Base-by-base conservation (phyloP, 2,797 vertebrate genomes). In the Sebastes ruberrimus region DNA sequence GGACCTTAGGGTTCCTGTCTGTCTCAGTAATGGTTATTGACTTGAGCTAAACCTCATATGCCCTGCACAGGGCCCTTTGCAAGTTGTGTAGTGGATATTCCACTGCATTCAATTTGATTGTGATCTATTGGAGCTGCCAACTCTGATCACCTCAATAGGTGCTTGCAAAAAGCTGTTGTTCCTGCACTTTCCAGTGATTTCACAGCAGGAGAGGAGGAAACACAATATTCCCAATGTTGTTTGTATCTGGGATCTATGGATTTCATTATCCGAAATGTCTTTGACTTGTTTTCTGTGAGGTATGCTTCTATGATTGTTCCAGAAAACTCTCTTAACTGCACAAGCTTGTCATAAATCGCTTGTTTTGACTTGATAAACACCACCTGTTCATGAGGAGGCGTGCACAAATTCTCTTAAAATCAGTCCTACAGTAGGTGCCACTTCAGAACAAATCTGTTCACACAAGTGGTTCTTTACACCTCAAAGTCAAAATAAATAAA, bases 11-110 rank as follows among this genome's bases (percentile, higher is more conserved):
- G 46, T 72, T 84, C 71, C 70, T 85, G 73, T 73, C 81, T 60
- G 63, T 85, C 78, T 85, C 80, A 16, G 22, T 86, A 71, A 85
- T 85, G 66, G 55, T 81, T 71, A 88, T 82, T 87, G 80, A 89
- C 81, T 77, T 9, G 35, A 73, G 75, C 55, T 77, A 52, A 85
- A 82, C 57, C 74, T 61, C 72, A 52, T 64, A 53, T 81, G 82
- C 68, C 42, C 71, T 64, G 71, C 75, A 75, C 64, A 32, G 4
- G n/a, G n/a, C 71, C 46, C 71, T 74, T 55, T 82, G 77, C 56
- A 74, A 28, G 78, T 62, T 38, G 42, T 69, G 52, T 28, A 71
- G 46, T 81, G 74, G 77, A 74, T 71, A 80, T 81, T 70, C 63
- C 28, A 53, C 79, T 82, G 71, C 67, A 62, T 76, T 75, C 69